Conservation (phyloP, 1,140 invertebrate genomes). For the Helicoverpa armigera region DNA sequence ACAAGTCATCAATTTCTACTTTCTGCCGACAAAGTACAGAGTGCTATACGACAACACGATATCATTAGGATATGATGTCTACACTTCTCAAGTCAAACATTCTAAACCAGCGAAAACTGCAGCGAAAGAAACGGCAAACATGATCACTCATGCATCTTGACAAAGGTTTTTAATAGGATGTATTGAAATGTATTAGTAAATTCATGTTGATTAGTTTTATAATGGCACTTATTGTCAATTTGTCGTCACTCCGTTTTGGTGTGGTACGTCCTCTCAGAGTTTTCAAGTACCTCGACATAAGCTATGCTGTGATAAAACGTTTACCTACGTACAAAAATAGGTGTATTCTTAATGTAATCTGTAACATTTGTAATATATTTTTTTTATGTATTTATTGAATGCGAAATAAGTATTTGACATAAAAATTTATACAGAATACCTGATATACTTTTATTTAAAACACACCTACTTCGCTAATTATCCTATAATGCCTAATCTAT, state of each 20-base stretch:
- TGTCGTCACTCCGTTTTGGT: neutral
- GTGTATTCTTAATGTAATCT: conserved; percentile 17
- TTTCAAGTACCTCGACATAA: conserved; percentile 47
- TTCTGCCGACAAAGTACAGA: conserved; percentile 93
- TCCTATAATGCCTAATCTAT: neutral
- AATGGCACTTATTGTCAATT: conserved; percentile 37
- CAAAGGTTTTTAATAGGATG: conserved; percentile 5
- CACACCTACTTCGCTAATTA: neutral
- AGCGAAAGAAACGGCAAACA: conserved; percentile 52
- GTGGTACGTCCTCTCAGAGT: conserved; percentile 13
- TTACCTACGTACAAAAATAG: conserved; percentile 40
- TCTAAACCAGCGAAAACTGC: conserved; percentile 65
- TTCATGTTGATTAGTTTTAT: conserved; percentile 24
- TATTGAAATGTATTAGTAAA: conserved; percentile 1
- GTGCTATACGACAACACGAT: conserved; percentile 97
- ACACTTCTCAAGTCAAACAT: conserved; percentile 97
- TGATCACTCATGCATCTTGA: conserved; percentile 51
- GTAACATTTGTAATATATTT: conserved; percentile 8
- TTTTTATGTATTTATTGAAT: conserved; percentile 38
- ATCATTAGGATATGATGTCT: conserved; percentile 96
- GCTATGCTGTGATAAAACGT: conserved; percentile 69
- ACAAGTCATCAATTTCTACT: conserved; percentile 93
- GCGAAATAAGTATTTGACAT: conserved; percentile 24
- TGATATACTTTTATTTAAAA: neutral
- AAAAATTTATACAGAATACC: neutral